These are phyloP conservation scores for Larimichthys crocea DNA, from an alignment of 2,113 vertebrate genomes.

Conservation along the genomic window DNA sequence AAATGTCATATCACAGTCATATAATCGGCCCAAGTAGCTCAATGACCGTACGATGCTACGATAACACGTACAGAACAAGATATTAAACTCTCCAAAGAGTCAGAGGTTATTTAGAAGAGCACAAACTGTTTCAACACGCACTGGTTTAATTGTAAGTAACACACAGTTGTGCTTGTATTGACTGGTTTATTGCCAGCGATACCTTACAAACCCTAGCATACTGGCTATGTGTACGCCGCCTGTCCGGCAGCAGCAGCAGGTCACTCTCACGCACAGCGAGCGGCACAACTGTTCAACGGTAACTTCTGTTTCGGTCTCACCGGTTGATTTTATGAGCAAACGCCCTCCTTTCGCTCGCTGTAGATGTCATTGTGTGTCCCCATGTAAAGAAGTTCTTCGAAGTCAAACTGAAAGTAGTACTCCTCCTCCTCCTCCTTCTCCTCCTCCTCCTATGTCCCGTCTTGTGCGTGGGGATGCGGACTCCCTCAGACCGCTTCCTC, in stretches of 20 bases:
- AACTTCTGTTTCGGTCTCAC: constrained; percentile 78
- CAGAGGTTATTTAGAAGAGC: neutral
- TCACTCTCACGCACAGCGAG: constrained; percentile 37
- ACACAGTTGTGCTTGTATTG: neutral
- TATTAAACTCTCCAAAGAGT: constrained; percentile 28
- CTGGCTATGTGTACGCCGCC: constrained; percentile 42
- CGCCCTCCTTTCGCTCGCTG: constrained; percentile 88
- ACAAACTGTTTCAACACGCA: neutral
- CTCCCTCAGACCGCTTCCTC: constrained; percentile 75
- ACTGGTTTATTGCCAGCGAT: neutral
- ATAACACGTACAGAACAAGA: neutral
- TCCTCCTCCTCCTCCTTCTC: constrained; percentile 11
- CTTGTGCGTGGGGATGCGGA: constrained; percentile 44
- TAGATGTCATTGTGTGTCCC: constrained; percentile 78
- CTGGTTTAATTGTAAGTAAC: neutral
- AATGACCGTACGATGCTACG: constrained; percentile 15
- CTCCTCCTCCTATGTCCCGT: constrained; percentile 36
- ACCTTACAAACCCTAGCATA: constrained; percentile 60
- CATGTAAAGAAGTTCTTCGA: constrained; percentile 66
- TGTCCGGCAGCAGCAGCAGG: constrained; percentile 53
- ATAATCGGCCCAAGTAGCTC: constrained; percentile 29
- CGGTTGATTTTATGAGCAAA: constrained; percentile 94
- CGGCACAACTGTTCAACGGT: constrained; percentile 33
- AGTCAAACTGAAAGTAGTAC: constrained; percentile 49
- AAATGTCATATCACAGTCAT: neutral